Evolutionary conservation across 2,113 vertebrate genomes (phyloP), one percentile per base, ranked within the genome.

Genomic region (Trematocara marginatum): DNA sequence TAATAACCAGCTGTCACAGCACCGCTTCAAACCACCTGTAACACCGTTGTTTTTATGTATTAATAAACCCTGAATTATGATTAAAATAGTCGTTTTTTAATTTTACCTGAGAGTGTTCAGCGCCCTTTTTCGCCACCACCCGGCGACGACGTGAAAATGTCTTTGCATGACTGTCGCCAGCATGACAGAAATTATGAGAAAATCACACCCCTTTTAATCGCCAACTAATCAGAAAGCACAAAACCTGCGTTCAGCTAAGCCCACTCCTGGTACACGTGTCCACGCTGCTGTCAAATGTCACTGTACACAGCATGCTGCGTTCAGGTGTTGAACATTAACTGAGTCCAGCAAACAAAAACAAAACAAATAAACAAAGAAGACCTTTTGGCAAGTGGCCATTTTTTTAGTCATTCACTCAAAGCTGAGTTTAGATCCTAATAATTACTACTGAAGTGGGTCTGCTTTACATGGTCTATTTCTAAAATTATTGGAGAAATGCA

Each of bases 171-270:
- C 4, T 52, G 57, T 38, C 4, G 10, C 6, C 18, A 52, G 34
- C 3, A 23, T 31, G 4, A 57, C 71, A 10, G n/a, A 57, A 79
- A 53, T 49, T 10, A 76, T n/a, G 15, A 56, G 12, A 16, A 64
- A 92, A 93, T 86, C 88, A 89, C 93, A 86, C 92, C 92, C 93
- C 83, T 40, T 89, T 88, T 54, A 18, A 18, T 38, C 8, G 2
- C 31, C 84, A 86, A 86, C 93, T 90, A 94, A 94, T 94, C 93
- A 93, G 85, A 88, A 78, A 80, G 84, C 87, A 35, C 78, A 38
- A 8, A 35, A 6, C 10, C 2, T 16, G 13, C 2, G 4, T 40
- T 20, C 29, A 31, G 6, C 4, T n/a, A 20, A 8, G 4, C 15
- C 16, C 53, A 78, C 13, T 79, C 54, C 9, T 29, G 23, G 6